A percentile compares a stretch with the other conserved stretches of the same genome.
Conservation (phyloP, 2,888 invertebrate species). For the Spialia ferax region DNA sequence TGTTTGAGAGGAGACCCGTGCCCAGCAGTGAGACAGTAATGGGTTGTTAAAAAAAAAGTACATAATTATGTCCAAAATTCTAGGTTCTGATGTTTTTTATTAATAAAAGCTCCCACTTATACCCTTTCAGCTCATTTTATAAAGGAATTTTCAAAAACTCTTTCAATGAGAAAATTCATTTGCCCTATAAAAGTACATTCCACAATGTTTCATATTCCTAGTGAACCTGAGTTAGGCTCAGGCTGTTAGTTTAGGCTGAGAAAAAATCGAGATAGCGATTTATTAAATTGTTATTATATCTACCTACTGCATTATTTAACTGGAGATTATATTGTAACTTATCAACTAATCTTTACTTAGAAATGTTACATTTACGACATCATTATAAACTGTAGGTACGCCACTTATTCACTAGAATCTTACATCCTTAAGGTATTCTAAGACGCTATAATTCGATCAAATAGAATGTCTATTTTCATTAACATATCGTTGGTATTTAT, state of each 20-base stretch:
- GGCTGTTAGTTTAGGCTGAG: not conserved
- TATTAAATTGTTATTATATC: not conserved
- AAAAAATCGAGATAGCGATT: not conserved
- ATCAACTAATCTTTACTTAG: slow-evolving; percentile 33
- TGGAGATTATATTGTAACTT: slow-evolving; percentile 28
- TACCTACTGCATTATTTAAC: slow-evolving; percentile 19
- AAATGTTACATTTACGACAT: slow-evolving; percentile 8
- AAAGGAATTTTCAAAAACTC: too few relatives aligned
- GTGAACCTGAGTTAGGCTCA: not conserved
- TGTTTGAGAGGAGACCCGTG: too few relatives aligned
- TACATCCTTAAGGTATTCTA: slow-evolving; percentile 17
- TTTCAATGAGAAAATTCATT: too few relatives aligned
- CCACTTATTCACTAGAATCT: slow-evolving; percentile 4
- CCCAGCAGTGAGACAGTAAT: too few relatives aligned
- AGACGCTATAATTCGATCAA: slow-evolving; percentile 17
- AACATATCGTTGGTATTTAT: not conserved
- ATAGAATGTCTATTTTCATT: slow-evolving; percentile 17
- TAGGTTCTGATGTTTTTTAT: too few relatives aligned
- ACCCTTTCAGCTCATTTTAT: too few relatives aligned
- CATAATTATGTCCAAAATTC: too few relatives aligned
- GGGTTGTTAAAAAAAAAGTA: too few relatives aligned
- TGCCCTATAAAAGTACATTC: too few relatives aligned
- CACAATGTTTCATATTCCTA: not conserved
- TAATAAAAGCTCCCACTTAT: too few relatives aligned
- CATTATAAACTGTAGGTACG: not conserved